These are phyloP conservation scores for Medauroidea extradentata DNA, from an alignment of 1,140 invertebrate genomes.

Conservation along the genomic window DNA sequence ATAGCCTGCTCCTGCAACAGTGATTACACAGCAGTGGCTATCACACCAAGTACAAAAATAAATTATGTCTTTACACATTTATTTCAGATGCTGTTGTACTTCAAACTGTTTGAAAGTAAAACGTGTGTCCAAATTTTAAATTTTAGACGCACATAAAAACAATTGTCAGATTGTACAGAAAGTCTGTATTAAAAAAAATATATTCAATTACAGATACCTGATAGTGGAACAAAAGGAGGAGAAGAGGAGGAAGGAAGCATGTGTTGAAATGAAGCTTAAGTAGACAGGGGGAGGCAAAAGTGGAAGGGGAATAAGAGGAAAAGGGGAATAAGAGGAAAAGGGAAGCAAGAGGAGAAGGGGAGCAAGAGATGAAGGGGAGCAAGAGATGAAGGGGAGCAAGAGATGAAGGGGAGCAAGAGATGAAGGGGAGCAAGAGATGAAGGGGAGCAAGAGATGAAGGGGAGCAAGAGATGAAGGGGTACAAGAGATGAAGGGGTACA, in stretches of 20 bases:
- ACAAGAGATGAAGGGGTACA: not conserved
- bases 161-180: too few relatives aligned
- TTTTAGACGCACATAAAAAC: too few relatives aligned
- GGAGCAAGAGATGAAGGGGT: not conserved
- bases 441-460: too few relatives aligned
- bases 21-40: too few relatives aligned
- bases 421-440: not conserved
- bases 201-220: not conserved
- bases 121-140: too few relatives aligned
- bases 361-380: not conserved
- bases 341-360: not conserved
- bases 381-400: not conserved
- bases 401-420: not conserved
- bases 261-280: too few relatives aligned
- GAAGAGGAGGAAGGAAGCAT: not conserved
- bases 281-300: not conserved
- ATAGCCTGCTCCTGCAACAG: too few relatives aligned
- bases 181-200: too few relatives aligned
- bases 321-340: not conserved
- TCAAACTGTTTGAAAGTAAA: too few relatives aligned
- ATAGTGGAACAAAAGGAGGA: not conserved
- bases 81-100: too few relatives aligned
- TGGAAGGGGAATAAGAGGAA: not conserved
- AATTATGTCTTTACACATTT: too few relatives aligned
- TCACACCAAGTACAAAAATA: too few relatives aligned